phyloP scores from a whole-genome alignment of 2,113 vertebrate genomes.

The Dunckerocampus dactyliophorus region DNA sequence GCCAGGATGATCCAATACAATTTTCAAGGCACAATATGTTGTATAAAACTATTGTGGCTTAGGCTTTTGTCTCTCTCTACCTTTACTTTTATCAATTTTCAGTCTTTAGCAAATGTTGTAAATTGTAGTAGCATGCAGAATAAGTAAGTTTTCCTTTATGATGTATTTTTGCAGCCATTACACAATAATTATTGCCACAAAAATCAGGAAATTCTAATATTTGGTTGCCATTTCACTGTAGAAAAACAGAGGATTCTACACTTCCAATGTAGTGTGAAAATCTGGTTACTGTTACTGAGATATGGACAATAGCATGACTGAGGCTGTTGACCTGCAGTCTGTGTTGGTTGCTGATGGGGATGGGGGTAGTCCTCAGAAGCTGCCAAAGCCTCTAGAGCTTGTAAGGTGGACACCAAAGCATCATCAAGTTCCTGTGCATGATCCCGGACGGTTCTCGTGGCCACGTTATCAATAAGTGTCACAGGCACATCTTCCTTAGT shows the following conservation, averaged over 20 bases:
- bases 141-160: background rate
- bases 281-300: constrained; percentile 25
- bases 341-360: constrained; percentile 83
- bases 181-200: background rate
- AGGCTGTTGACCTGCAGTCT: constrained; percentile 88
- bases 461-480: constrained; percentile 89
- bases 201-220: background rate
- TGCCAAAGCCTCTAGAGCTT: constrained; percentile 94
- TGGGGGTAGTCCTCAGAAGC: constrained; percentile 93
- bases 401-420: constrained; percentile 94
- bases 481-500: constrained; percentile 89
- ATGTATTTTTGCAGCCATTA: background rate
- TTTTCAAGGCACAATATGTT: background rate
- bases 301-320: constrained; percentile 46
- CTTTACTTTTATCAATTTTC: background rate
- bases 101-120: background rate
- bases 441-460: constrained; percentile 89
- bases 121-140: background rate
- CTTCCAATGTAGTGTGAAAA: constrained; percentile 9
- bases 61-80: constrained; percentile 6
- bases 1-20: background rate
- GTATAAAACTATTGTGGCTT: background rate
- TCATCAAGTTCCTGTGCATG: constrained; percentile 96
- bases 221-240: constrained; percentile 12
- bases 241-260: background rate